Evolutionary conservation across 2,888 invertebrate genomes (phyloP).

Genomic region (Oxytorus armatus): DNA sequence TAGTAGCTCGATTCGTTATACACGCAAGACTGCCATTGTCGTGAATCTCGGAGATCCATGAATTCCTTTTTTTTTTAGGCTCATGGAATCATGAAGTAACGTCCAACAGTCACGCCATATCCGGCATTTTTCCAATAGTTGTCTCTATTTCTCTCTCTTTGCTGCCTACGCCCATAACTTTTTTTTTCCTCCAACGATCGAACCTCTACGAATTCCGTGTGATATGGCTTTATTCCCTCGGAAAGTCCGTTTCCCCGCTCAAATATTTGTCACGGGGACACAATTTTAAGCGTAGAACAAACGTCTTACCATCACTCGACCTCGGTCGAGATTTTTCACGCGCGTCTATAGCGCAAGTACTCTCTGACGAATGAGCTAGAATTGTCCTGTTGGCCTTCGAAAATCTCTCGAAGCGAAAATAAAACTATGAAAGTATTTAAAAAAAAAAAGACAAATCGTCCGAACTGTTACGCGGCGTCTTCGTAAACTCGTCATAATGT

Average conservation of each 20-base stretch:
- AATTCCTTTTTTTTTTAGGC: constrained; percentile 28
- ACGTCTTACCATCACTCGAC: not conserved
- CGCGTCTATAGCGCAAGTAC: constrained; percentile 23
- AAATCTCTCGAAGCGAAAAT: constrained; percentile 27
- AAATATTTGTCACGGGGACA: constrained; percentile 34
- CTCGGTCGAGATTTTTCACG: not conserved
- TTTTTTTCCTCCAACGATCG: not conserved
- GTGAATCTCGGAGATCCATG: constrained; percentile 70
- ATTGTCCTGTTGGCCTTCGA: constrained; percentile 43
- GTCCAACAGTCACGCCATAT: constrained; percentile 28
- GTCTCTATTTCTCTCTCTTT: no score
- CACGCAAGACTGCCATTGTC: constrained; percentile 76
- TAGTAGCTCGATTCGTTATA: constrained; percentile 54
- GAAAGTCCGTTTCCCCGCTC: constrained; percentile 11
- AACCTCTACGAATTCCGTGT: not conserved
- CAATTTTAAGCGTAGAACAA: constrained; percentile 32
- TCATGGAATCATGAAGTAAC: constrained; percentile 13
- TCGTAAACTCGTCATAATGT: constrained; percentile 23
- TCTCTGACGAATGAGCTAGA: constrained; percentile 25
- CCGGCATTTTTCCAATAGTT: not conserved
- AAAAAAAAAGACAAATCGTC: constrained; percentile 9
- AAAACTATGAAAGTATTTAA: not conserved
- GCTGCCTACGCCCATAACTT: not conserved
- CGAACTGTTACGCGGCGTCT: not conserved
- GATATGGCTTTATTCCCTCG: not conserved